Conservation (phyloP, 92 coral and sea anemone genomes). For the Epizoanthus rinbou region DNA sequence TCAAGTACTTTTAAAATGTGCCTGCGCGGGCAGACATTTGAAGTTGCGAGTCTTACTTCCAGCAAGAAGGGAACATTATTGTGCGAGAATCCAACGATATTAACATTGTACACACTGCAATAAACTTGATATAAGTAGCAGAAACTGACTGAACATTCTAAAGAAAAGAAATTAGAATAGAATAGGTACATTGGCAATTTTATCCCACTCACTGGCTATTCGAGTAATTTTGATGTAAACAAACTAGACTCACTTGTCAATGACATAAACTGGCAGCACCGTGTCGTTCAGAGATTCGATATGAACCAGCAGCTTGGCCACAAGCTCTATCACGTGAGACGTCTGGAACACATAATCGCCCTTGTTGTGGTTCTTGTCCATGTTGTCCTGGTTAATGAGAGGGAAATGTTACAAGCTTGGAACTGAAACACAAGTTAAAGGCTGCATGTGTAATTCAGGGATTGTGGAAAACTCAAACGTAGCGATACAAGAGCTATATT, state of each 20-base stretch:
- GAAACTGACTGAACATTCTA: no score
- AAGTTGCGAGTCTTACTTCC: no score
- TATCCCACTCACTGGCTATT: not conserved
- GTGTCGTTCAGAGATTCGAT: slow-evolving; percentile 72
- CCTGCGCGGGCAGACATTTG: no score
- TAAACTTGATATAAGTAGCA: no score
- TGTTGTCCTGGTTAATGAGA: slow-evolving; percentile 61
- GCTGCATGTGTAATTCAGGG: not conserved
- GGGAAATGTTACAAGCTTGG: not conserved
- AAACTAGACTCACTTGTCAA: slow-evolving; percentile 65
- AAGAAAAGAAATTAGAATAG: no score
- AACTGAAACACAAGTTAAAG: not conserved
- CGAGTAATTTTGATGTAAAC: not conserved
- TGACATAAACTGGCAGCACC: slow-evolving; percentile 65
- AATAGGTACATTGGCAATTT: no score
- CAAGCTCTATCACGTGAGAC: slow-evolving; percentile 89
- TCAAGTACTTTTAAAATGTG: no score
- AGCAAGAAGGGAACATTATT: no score
- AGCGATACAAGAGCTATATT: no score
- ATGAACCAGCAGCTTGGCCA: slow-evolving; percentile 81
- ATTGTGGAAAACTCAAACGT: not conserved
- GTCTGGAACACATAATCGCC: slow-evolving; percentile 96
- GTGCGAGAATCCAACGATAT: no score
- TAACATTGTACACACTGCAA: no score
- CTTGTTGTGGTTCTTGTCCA: slow-evolving; percentile 82